Conservation (phyloP, 2,888 invertebrate genomes). For the Frankliniella fusca region DNA sequence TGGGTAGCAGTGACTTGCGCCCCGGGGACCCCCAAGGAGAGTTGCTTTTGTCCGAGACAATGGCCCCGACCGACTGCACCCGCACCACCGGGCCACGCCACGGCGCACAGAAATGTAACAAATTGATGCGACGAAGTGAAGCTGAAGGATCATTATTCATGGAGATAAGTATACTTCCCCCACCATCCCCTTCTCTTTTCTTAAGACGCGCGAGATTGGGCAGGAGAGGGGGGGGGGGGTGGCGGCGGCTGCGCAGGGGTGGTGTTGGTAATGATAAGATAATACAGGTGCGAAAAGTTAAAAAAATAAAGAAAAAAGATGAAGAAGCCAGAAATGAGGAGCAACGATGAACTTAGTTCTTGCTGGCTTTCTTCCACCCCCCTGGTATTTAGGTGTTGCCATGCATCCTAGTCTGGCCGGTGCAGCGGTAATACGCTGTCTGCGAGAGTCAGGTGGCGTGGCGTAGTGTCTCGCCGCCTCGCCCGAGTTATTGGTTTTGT, state of each 20-base stretch:
- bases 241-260: not conserved
- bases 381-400: not conserved
- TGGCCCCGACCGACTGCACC: not conserved
- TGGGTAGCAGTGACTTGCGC: conserved; percentile 16
- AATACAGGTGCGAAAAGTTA: conserved; percentile 20
- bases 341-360: not conserved
- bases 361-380: not conserved
- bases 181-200: not conserved
- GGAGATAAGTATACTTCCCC: conserved; percentile 15
- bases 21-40: not conserved
- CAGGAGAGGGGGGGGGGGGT: not conserved
- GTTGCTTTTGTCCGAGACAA: conserved; percentile 8
- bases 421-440: too few species aligned
- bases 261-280: not conserved
- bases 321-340: not conserved
- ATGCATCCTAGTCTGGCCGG: too few species aligned
- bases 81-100: not conserved
- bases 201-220: not conserved
- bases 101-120: conserved; percentile 11
- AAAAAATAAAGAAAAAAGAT: too few species aligned
- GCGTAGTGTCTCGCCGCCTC: not conserved
- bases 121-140: conserved; percentile 24
- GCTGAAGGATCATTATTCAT: conserved; percentile 24
- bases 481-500: not conserved
- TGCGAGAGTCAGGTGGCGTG: not conserved